Conservation (phyloP, 1,140 invertebrate genomes). For the Halictus rubicundus region DNA sequence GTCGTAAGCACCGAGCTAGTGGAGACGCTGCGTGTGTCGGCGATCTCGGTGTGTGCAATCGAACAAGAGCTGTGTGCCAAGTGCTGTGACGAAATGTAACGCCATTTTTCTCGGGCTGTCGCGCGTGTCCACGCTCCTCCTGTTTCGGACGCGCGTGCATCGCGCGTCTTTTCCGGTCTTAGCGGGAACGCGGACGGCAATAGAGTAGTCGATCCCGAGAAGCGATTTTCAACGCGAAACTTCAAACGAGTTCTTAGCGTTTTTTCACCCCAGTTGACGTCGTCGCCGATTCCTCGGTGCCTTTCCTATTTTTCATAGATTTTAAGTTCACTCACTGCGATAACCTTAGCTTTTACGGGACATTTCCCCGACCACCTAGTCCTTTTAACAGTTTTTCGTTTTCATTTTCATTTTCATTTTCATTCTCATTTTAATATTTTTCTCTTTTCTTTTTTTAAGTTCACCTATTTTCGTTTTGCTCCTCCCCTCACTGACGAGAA, state of each 20-base stretch:
- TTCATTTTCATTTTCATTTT: neutral
- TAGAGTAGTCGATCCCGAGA: neutral
- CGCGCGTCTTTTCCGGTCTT: no score
- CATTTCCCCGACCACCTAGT: neutral
- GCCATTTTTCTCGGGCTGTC: no score
- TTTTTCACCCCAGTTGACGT: neutral
- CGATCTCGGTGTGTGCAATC: constrained; percentile 31
- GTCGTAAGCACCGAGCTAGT: neutral
- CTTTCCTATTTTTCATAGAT: neutral
- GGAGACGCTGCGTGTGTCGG: neutral
- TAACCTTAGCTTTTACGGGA: neutral
- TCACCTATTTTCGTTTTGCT: no score
- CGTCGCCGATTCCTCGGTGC: neutral
- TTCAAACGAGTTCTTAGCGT: constrained; percentile 7
- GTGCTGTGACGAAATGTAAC: no score
- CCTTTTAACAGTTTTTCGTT: neutral
- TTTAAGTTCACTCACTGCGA: constrained; percentile 11
- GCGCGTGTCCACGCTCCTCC: neutral
- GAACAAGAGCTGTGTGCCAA: neutral
- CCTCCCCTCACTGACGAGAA: neutral
- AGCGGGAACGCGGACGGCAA: no score
- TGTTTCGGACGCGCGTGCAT: no score
- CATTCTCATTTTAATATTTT: no score
- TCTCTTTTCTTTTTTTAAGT: neutral
- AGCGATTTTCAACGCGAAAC: neutral